phyloP scores from a whole-genome alignment of 2,888 invertebrate genomes.

The Glomeris marginata region DNA sequence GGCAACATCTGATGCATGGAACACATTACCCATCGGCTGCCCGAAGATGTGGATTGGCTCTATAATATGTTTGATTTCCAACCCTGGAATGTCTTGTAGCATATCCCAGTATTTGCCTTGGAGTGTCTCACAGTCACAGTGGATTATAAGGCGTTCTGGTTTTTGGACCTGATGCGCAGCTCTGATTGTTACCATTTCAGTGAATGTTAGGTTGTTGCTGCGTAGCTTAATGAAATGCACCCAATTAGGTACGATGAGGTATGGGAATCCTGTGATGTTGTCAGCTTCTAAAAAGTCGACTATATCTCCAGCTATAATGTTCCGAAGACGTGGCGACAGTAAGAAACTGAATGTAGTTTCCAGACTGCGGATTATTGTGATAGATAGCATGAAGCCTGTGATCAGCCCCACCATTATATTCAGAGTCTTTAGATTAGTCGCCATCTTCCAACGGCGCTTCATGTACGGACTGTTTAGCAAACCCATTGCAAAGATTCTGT shows the following conservation, averaged over 20 bases:
- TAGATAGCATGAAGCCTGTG: no score
- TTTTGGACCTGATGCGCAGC: slow-evolving; percentile 17
- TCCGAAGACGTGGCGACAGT: no score
- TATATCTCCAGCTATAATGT: no score
- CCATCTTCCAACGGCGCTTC: no score
- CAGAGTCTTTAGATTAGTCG: no score
- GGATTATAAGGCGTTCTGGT: slow-evolving; percentile 19
- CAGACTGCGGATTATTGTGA: no score
- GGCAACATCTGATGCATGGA: slow-evolving; percentile 21
- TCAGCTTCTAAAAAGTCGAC: not conserved
- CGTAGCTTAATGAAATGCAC: slow-evolving; percentile 20
- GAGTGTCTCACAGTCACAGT: slow-evolving; percentile 16
- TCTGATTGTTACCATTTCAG: slow-evolving; percentile 18
- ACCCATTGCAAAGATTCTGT: no score
- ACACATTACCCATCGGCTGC: slow-evolving; percentile 17
- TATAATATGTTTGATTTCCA: slow-evolving; percentile 13
- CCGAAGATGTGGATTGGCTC: slow-evolving; percentile 20
- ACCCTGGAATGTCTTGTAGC: slow-evolving; percentile 2
- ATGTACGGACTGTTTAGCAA: no score
- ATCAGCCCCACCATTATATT: no score
- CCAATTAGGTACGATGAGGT: slow-evolving; percentile 19
- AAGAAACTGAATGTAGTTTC: no score
- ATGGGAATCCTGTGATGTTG: slow-evolving; percentile 17
- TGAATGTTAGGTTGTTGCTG: slow-evolving; percentile 20
- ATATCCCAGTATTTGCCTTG: slow-evolving; percentile 20